A percentile compares a stretch with the other conserved stretches of the same genome.
Evolutionary conservation across 92 coral and sea anemone species (phyloP).

Genomic region (Actinostola sp.): DNA sequence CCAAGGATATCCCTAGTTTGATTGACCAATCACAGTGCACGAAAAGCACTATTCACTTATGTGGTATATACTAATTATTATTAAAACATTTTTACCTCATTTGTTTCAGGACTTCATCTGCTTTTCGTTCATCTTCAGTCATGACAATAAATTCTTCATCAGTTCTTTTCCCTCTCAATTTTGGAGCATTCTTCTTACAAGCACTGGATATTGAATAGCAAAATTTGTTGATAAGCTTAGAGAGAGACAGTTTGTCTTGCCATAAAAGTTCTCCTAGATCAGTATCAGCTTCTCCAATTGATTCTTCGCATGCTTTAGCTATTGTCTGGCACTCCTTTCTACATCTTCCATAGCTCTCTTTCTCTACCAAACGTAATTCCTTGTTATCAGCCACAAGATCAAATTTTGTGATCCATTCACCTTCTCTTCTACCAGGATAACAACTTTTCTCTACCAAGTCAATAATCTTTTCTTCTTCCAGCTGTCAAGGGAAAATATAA

Average conservation of each 20-base stretch:
- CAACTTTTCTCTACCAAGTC: constrained; percentile 92
- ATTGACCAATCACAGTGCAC: too few species aligned
- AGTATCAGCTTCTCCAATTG: constrained; percentile 86
- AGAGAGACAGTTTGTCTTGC: constrained; percentile 88
- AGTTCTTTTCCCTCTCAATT: constrained; percentile 65
- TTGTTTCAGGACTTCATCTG: constrained; percentile 83
- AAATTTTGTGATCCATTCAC: constrained; percentile 94
- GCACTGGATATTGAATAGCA: constrained; percentile 88
- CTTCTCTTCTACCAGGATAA: constrained; percentile 91
- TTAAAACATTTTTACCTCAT: constrained; percentile 96
- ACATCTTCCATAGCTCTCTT: constrained; percentile 77
- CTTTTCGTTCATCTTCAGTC: constrained; percentile 95
- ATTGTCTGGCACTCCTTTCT: constrained; percentile 88
- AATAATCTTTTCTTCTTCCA: constrained; percentile 89
- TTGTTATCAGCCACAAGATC: constrained; percentile 73
- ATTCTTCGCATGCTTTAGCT: constrained; percentile 96
- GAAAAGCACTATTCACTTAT: too few species aligned
- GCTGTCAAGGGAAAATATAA: constrained; percentile 49
- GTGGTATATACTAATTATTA: too few species aligned
- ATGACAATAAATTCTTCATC: constrained; percentile 78
- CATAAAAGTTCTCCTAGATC: constrained; percentile 96
- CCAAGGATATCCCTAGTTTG: too few species aligned
- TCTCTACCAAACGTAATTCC: constrained; percentile 68
- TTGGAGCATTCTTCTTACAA: constrained; percentile 61
- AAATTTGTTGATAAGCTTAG: constrained; percentile 86